Base-by-base conservation (phyloP, 2,888 invertebrate genomes). In the Marronus borbonicus region DNA sequence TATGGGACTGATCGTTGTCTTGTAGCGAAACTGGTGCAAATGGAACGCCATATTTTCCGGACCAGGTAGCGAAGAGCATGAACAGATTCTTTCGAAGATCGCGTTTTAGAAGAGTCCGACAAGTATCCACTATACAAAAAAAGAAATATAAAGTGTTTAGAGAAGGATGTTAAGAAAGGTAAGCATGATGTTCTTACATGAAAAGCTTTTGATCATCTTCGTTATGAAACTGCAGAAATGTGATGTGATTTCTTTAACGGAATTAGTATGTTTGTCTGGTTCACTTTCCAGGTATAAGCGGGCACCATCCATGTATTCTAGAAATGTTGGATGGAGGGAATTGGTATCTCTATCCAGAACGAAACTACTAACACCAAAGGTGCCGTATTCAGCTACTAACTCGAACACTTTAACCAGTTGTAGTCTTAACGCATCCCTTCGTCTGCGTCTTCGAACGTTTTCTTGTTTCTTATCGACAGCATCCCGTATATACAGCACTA, bases 381-480 rank as follows among this genome's bases (percentile, higher is more conserved):
- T 97, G 80, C 95, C 96, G 88, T 95, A 94, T 86, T 97, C 96
- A 0, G 98, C 98, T 80, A 98, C 96, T 80, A 97, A 92, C 85
- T 99, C 96, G 83, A 99, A 90, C 82, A 99, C 94, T 84, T 96
- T 93, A 80, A 98, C 96, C 81, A 99, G 91, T 85, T 98, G 97
- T 60, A 99, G 90, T 62, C 99, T 91, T 70, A 99, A 89, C 12
- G 97, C 96, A 88, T 99, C 99, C 76, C 98, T 93, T 55, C 98
- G 92, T 76, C 97, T 91, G 58, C 98, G 91, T 58, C 99, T 90
- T 76, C 98, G 92, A 91, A 98, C 95, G 87, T 98, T 99, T 87
- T 99, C 99, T 89, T 98, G 98, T 87, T 98, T 99, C 68, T 97
- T 93, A 87, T 99, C 99, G 24, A 98, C 96, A 0, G 98, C 98